Conservation (phyloP, 2,888 invertebrate species). For the Allolobophora icterica region DNA sequence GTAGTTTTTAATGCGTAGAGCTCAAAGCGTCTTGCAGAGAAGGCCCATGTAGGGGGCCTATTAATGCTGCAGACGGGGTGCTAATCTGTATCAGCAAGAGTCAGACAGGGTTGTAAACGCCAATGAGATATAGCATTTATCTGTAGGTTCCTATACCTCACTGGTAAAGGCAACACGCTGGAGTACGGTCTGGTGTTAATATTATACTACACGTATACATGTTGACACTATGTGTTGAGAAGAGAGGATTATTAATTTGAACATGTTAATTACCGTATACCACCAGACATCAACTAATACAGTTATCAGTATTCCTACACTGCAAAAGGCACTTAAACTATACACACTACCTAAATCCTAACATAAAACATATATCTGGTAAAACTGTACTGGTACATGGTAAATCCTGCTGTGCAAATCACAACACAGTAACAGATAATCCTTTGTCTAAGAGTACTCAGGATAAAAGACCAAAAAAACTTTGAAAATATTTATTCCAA, state of each 20-base stretch:
- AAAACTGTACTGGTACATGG: not conserved
- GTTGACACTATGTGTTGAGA: not conserved
- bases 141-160: no score
- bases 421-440: not conserved
- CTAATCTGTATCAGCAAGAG: no score
- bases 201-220: not conserved
- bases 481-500: conserved; percentile 12
- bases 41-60: no score
- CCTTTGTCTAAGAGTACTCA: not conserved
- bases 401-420: not conserved
- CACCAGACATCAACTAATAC: not conserved
- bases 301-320: no score
- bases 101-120: no score
- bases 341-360: no score
- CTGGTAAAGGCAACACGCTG: not conserved
- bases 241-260: not conserved
- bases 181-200: not conserved
- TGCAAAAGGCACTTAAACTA: no score
- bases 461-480: not conserved
- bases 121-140: no score
- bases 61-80: no score
- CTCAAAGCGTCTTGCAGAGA: no score
- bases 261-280: not conserved
- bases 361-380: no score
- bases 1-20: no score